Evolutionary conservation across 2,797 vertebrate species (phyloP).

Genomic region (Pempheris klunzingeri): DNA sequence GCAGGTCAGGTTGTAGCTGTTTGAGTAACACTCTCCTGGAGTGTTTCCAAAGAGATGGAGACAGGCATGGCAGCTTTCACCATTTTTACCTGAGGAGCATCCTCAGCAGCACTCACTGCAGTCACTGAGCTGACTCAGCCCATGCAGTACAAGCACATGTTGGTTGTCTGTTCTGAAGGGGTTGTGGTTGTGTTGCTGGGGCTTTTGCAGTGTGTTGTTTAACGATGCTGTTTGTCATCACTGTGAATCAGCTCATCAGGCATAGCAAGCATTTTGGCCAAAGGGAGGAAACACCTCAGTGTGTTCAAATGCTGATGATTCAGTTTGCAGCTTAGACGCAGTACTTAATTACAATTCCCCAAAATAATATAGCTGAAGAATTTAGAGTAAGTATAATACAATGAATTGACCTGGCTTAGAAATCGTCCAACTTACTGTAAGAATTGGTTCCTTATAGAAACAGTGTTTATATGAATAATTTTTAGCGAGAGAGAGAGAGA

Average conservation of each 20-base stretch:
- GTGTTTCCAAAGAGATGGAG: conserved; percentile 47
- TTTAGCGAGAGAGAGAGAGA: no score
- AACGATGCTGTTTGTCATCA: conserved; percentile 31
- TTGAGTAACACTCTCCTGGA: conserved; percentile 34
- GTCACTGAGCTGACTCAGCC: conserved; percentile 64
- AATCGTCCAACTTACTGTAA: background rate
- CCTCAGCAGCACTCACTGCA: conserved; percentile 47
- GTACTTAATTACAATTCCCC: conserved; percentile 12
- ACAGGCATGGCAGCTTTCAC: conserved; percentile 49
- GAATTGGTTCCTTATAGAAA: no score
- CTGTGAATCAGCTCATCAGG: conserved; percentile 34
- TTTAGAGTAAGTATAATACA: background rate
- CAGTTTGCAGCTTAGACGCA: background rate
- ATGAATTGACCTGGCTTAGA: background rate
- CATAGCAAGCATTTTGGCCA: conserved; percentile 8
- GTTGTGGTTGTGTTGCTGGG: conserved; percentile 4
- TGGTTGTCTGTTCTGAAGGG: conserved; percentile 8
- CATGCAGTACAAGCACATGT: conserved; percentile 26
- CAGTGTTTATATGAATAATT: no score
- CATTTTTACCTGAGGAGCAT: conserved; percentile 54
- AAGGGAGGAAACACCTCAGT: background rate
- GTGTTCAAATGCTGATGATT: conserved; percentile 29
- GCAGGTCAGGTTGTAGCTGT: conserved; percentile 29
- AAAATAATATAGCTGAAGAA: background rate
- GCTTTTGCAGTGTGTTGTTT: conserved; percentile 38